phyloP scores from a whole-genome alignment of 2,888 invertebrate species.

The Melitaea athalia region DNA sequence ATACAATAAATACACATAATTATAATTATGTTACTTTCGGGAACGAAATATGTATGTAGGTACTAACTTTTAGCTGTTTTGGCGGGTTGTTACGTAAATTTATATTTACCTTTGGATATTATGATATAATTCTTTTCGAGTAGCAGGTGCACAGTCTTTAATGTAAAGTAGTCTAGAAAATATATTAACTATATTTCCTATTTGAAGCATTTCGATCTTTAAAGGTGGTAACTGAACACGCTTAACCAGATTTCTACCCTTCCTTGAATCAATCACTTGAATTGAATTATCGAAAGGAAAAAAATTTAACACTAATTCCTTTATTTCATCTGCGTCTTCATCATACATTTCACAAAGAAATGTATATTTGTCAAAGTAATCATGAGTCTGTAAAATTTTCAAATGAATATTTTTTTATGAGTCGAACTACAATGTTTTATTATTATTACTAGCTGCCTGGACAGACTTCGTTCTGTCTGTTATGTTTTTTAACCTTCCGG shows the following conservation, averaged over 20 bases:
- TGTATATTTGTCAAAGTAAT: constrained; percentile 79
- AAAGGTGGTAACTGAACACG: constrained; percentile 85
- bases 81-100: background rate
- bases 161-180: constrained; percentile 88
- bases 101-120: constrained; percentile 83
- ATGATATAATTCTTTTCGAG: constrained; percentile 82
- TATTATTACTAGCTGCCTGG: too few relatives aligned
- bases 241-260: constrained; percentile 83
- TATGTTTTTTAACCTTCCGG: too few relatives aligned
- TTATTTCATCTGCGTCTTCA: constrained; percentile 85
- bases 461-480: too few relatives aligned
- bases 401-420: background rate
- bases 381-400: constrained; percentile 62
- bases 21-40: too few relatives aligned
- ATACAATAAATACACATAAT: too few relatives aligned
- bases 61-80: too few relatives aligned
- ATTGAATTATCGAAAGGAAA: constrained; percentile 90
- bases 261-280: constrained; percentile 86
- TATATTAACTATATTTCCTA: constrained; percentile 87
- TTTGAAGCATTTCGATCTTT: constrained; percentile 85
- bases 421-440: too few relatives aligned
- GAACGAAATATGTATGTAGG: too few relatives aligned
- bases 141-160: constrained; percentile 86
- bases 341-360: constrained; percentile 94
- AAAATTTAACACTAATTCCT: constrained; percentile 88